These are phyloP conservation scores for Anas georgica DNA, from an alignment of 2,797 vertebrate species.

Conservation along the genomic window DNA sequence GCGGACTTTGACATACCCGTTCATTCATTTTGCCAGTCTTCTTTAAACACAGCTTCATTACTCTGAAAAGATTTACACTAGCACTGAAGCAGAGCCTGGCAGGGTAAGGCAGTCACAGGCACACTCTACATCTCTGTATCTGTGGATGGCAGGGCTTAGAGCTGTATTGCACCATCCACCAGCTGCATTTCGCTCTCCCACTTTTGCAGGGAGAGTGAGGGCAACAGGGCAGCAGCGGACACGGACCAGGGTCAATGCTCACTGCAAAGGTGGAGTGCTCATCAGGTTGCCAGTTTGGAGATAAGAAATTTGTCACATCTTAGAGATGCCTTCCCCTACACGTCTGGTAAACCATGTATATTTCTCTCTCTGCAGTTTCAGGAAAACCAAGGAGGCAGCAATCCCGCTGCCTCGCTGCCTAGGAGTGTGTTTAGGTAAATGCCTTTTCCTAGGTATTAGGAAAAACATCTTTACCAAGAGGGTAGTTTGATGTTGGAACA, in stretches of 20 bases:
- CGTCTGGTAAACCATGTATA: neutral
- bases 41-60: neutral
- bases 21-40: neutral
- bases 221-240: neutral
- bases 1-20: neutral
- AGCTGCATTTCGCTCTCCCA: neutral
- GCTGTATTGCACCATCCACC: neutral
- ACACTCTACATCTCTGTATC: neutral
- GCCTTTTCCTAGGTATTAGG: no score
- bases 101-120: no score
- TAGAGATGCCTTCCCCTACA: no score
- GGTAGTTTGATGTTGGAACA: no score
- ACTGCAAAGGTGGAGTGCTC: neutral
- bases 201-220: neutral
- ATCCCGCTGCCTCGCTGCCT: neutral
- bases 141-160: neutral
- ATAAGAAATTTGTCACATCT: neutral
- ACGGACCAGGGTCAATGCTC: neutral
- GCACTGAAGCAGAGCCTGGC: neutral
- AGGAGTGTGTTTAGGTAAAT: neutral
- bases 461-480: no score
- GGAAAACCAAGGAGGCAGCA: neutral
- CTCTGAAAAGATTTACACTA: neutral
- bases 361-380: neutral
- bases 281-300: neutral